phyloP scores from a whole-genome alignment of 35 echinoderm and acorn worm species.

The Apostichopus parvimensis region DNA sequence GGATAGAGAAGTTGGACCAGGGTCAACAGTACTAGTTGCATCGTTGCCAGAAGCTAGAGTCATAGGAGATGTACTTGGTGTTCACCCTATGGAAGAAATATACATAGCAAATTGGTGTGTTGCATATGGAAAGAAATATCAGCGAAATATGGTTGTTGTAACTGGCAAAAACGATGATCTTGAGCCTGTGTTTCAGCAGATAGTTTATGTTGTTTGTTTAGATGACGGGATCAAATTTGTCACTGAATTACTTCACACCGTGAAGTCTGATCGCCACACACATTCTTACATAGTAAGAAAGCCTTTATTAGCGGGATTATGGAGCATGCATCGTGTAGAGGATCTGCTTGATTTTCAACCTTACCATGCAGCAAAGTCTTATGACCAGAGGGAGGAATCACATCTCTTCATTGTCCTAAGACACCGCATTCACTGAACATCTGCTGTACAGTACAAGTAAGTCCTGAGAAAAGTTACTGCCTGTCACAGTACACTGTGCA shows the following conservation, averaged over 20 bases:
- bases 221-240: conserved; percentile 57
- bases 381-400: conserved; percentile 32
- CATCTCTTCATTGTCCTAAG: conserved; percentile 31
- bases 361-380: conserved; percentile 67
- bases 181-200: neutral
- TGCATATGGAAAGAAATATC: conserved; percentile 21
- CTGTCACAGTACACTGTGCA: no score
- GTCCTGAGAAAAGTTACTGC: no score
- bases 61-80: neutral
- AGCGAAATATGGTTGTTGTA: neutral
- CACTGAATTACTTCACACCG: conserved; percentile 7
- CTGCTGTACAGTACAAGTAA: no score
- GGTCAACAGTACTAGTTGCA: conserved; percentile 26
- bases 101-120: conserved; percentile 58
- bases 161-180: no score
- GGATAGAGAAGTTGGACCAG: conserved; percentile 49
- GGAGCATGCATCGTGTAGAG: conserved; percentile 36
- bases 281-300: conserved; percentile 59
- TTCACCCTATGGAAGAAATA: conserved; percentile 35
- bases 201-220: conserved; percentile 42
- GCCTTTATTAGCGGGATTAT: neutral
- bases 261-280: conserved; percentile 36
- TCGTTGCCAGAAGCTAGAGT: conserved; percentile 19
- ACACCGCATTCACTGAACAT: neutral
- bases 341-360: conserved; percentile 56